These are phyloP conservation scores for Cryptophagus acutangulus DNA, from an alignment of 2,888 invertebrate species.

Conservation along the genomic window DNA sequence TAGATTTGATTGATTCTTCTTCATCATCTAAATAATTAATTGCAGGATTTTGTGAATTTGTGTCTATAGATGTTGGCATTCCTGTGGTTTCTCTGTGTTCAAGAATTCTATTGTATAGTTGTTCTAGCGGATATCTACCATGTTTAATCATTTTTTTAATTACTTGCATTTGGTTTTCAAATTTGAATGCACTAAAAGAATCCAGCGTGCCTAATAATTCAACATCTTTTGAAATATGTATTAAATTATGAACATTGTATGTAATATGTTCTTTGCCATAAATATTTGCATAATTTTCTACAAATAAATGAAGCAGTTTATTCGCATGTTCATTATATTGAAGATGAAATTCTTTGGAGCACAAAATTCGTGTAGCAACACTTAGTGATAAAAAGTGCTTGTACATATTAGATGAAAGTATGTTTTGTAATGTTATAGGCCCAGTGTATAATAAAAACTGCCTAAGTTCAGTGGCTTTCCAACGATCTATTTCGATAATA, in stretches of 20 bases:
- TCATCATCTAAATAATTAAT: neutral
- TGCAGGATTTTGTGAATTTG: neutral
- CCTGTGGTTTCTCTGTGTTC: neutral
- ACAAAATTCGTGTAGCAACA: slow-evolving; percentile 23
- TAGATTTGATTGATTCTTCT: neutral
- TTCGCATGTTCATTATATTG: slow-evolving; percentile 19
- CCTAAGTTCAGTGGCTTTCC: slow-evolving; percentile 28
- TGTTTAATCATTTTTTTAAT: slow-evolving; percentile 19
- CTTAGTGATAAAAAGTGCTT: slow-evolving; percentile 22
- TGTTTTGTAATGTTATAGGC: slow-evolving; percentile 22
- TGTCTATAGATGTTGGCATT: neutral
- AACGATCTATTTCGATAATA: slow-evolving; percentile 20
- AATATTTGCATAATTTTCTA: slow-evolving; percentile 16
- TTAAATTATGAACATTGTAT: slow-evolving; percentile 26
- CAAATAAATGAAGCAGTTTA: slow-evolving; percentile 23
- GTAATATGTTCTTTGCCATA: slow-evolving; percentile 22
- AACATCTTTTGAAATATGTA: slow-evolving; percentile 22
- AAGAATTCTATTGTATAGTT: slow-evolving; percentile 18
- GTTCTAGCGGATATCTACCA: slow-evolving; percentile 17
- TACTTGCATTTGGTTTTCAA: slow-evolving; percentile 21
- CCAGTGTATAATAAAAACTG: slow-evolving; percentile 27
- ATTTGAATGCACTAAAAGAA: slow-evolving; percentile 23
- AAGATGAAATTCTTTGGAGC: slow-evolving; percentile 10
- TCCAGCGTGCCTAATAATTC: slow-evolving; percentile 18
- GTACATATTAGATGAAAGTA: slow-evolving; percentile 16